Base-by-base conservation (phyloP, 2,888 invertebrate genomes). In the Amphipyra berbera region DNA sequence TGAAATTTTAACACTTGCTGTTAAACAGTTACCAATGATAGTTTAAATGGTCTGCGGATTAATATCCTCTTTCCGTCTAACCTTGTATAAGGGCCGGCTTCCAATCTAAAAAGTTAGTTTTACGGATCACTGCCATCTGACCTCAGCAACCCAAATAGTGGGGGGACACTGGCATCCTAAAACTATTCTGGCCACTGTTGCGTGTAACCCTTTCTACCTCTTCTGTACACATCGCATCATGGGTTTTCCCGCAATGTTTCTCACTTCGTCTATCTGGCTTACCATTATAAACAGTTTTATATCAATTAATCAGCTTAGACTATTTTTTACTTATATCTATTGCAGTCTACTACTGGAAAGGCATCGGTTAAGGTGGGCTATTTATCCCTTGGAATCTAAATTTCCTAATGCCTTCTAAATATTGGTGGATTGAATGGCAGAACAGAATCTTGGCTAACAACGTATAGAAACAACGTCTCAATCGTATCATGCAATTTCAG, bases 171-270 rank as follows among this genome's bases (percentile, higher is more conserved):
- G 38, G 38, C 48, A 49, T 53, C 63, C 46, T 30, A 30, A 52
- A 68, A 68, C 42, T 57, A 49, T 63, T 15, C 63, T 35, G 63
- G 10, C 47, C 70, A 55, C 33, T 46, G 47, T 70, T 58, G 68
- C 70, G 57, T 68, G 63, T 49, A 69, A 57, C 57, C 63, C 57
- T 58, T 69, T 50, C 54, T 54, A 52, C 55, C 54, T 63, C 42
- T 54, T 54, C 44, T 35, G 15, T 44, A 9, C 10, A 15, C 27
- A 68, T 40, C n/a, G 9, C 27, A 50, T 12, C 21, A 30, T 30
- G 30, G 15, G 47, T 15, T 15, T 44, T 48, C 9, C 21, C 50
- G 4, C 5, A 10, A 12, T 30, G 0, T 30, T 33, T 33, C 21
- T 3, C 21, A 21, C 21, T 21, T 21, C 21, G 21, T 2, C 21